phyloP scores from a whole-genome alignment of 2,888 invertebrate species.

The Phortica magna region DNA sequence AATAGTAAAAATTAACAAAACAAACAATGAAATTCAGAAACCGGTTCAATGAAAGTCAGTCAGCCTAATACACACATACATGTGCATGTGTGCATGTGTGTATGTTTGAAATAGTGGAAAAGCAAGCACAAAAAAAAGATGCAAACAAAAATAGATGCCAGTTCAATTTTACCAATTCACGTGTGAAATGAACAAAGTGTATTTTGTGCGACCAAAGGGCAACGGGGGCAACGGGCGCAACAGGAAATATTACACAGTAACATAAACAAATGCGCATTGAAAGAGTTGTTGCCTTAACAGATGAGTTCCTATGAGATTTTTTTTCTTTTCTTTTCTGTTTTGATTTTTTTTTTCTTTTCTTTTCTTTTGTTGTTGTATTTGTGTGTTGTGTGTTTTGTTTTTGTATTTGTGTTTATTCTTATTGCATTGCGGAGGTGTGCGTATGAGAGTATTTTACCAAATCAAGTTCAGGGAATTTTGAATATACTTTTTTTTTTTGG shows the following conservation, averaged over 20 bases:
- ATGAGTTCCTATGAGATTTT: conserved; percentile 38
- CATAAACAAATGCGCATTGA: conserved; percentile 35
- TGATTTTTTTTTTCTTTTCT: not conserved
- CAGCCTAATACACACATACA: not conserved
- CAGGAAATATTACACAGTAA: conserved; percentile 57
- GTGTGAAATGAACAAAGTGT: conserved; percentile 69
- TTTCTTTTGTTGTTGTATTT: not conserved
- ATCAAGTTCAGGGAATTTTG: conserved; percentile 60
- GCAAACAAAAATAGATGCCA: conserved; percentile 8
- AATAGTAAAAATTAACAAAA: not conserved
- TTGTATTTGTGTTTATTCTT: not conserved
- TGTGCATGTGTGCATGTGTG: not conserved
- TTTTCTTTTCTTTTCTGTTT: conserved; percentile 8
- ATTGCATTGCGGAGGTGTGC: not conserved
- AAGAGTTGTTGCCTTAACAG: conserved; percentile 47
- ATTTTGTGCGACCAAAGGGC: conserved; percentile 33
- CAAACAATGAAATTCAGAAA: not conserved
- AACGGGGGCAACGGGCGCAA: conserved; percentile 25
- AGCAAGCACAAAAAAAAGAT: not conserved
- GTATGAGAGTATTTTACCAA: conserved; percentile 33
- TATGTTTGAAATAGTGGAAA: not conserved
- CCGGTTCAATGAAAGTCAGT: not conserved
- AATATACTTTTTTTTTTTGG: conserved; percentile 22
- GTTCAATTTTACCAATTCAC: conserved; percentile 58
- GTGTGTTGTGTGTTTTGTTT: no score